A percentile compares a stretch with the other conserved stretches of the same genome.
Evolutionary conservation across 2,888 invertebrate genomes (phyloP).

Genomic region (Seira musarum): DNA sequence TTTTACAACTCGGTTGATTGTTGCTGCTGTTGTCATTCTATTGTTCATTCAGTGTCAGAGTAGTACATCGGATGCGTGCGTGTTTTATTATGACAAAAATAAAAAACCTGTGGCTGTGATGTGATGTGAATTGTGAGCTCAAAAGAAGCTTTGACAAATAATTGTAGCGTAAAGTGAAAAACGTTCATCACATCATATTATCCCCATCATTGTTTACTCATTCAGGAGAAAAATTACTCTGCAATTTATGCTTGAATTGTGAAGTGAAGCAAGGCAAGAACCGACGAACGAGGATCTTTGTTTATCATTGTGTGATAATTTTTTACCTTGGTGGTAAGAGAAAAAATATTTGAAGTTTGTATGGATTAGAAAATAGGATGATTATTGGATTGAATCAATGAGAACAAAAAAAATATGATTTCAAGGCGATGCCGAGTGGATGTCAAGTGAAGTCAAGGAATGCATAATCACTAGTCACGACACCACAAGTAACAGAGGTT

Average conservation of each 20-base stretch:
- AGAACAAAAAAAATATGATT: background rate
- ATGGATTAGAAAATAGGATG: background rate
- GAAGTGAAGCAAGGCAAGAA: too few relatives aligned
- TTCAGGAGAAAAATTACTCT: background rate
- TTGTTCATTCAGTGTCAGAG: background rate
- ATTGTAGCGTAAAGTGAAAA: background rate
- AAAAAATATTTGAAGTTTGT: background rate
- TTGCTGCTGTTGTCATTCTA: background rate
- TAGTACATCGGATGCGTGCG: background rate
- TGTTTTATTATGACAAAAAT: background rate
- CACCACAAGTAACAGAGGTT: background rate
- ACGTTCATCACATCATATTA: background rate
- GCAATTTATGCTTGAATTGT: background rate
- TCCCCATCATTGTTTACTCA: background rate
- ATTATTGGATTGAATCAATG: background rate
- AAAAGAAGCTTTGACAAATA: background rate
- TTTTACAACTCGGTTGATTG: background rate
- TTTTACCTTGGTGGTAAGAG: background rate
- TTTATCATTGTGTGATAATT: background rate
- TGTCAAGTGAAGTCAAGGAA: too few relatives aligned
- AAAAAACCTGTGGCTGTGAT: too few relatives aligned
- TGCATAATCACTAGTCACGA: too few relatives aligned
- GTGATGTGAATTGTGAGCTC: too few relatives aligned
- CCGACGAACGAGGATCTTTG: background rate
- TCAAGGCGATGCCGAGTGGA: background rate